phyloP scores from a whole-genome alignment of 2,888 invertebrate species.

The Drymonia ruficornis region DNA sequence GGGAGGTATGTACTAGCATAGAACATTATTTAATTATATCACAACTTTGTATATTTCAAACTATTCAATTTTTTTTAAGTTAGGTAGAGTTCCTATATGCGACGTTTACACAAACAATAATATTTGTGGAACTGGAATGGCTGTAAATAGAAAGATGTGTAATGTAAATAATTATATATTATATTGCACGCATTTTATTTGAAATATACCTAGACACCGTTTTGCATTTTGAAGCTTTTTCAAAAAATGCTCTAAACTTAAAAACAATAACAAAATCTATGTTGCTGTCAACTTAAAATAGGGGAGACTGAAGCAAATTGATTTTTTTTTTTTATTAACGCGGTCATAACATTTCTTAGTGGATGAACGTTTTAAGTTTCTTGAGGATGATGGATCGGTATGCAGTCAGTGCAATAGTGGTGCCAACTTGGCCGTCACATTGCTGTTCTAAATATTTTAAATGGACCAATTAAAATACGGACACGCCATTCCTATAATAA shows the following conservation, averaged over 20 bases:
- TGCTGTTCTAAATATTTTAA: conserved; percentile 30
- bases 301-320: neutral
- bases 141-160: neutral
- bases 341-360: neutral
- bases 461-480: conserved; percentile 27
- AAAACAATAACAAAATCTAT: neutral
- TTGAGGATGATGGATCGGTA: conserved; percentile 7
- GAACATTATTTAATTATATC: no score
- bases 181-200: neutral
- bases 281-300: neutral
- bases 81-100: neutral
- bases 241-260: neutral
- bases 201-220: no score
- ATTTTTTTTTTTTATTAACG: neutral
- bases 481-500: neutral
- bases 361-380: neutral
- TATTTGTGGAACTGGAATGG: neutral
- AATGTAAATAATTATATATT: no score
- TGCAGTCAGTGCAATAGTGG: conserved; percentile 13
- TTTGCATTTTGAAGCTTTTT: no score
- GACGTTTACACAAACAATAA: neutral
- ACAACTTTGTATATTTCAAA: no score
- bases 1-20: conserved; percentile 40
- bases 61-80: no score
- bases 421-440: conserved; percentile 28